phyloP scores from a whole-genome alignment of 92 coral and sea anemone genomes.

The Phymanthus crucifer region DNA sequence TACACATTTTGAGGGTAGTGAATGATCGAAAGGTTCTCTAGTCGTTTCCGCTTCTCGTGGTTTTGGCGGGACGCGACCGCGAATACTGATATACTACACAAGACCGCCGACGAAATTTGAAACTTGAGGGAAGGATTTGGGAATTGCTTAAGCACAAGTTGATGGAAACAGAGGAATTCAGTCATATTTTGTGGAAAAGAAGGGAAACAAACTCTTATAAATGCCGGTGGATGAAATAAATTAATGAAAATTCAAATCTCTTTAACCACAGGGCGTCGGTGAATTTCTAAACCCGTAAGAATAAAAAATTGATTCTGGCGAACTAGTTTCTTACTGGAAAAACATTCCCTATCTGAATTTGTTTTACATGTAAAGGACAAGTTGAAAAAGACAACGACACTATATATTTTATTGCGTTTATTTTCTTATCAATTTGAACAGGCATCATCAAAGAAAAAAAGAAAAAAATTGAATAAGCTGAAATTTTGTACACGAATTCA shows the following conservation, averaged over 20 bases:
- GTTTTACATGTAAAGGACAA: no score
- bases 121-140: no score
- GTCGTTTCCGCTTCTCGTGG: background rate
- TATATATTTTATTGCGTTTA: background rate
- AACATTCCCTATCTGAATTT: no score
- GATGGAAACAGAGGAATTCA: background rate
- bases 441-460: background rate
- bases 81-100: background rate
- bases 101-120: background rate
- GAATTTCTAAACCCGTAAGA: slow-evolving; percentile 16
- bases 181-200: background rate
- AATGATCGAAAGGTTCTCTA: background rate
- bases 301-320: background rate
- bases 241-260: slow-evolving; percentile 9
- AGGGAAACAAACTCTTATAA: background rate
- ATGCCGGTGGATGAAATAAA: background rate
- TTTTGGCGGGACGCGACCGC: background rate
- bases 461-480: background rate
- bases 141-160: background rate
- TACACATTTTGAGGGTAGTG: background rate
- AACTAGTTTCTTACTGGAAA: background rate
- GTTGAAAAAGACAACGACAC: background rate
- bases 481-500: background rate
- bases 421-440: background rate
- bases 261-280: slow-evolving; percentile 11